Evolutionary conservation across 2,797 vertebrate species (phyloP).

Genomic region (Cottoperca gobio): DNA sequence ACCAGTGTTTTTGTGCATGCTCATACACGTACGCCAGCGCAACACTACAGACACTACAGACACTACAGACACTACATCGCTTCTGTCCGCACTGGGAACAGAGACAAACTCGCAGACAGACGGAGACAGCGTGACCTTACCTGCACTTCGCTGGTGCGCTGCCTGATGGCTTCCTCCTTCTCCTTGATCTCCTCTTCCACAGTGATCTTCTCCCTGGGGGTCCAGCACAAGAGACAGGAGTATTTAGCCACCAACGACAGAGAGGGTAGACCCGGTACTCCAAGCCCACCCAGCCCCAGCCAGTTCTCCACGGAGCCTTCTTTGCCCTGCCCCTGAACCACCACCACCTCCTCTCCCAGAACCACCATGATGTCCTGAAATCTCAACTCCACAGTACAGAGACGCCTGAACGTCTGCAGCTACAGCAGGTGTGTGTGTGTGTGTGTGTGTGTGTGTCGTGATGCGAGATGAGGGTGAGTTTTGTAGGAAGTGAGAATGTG

Average conservation of each 20-base stretch:
- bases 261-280: constrained; percentile 84
- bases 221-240: constrained; percentile 95
- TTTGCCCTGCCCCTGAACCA: constrained; percentile 49
- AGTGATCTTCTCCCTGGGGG: constrained; percentile 94
- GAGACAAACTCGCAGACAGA: constrained; percentile 11
- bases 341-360: constrained; percentile 68
- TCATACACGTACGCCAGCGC: background rate
- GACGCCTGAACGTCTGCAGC: constrained; percentile 26
- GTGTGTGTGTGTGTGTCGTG: background rate
- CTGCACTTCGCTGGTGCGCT: constrained; percentile 93
- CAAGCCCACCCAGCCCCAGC: constrained; percentile 81
- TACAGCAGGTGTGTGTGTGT: constrained; percentile 13
- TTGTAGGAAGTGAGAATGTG: constrained; percentile 44
- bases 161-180: constrained; percentile 93
- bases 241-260: constrained; percentile 91
- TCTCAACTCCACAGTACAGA: constrained; percentile 29
- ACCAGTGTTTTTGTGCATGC: background rate
- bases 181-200: constrained; percentile 97
- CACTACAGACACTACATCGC: background rate
- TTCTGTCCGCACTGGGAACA: background rate
- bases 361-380: constrained; percentile 70
- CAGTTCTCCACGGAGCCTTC: constrained; percentile 64
- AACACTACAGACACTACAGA: too few species aligned
- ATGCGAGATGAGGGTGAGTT: background rate
- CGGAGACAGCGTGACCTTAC: constrained; percentile 76